Conservation (phyloP, 2,888 invertebrate genomes). For the Drosophila phalerata region DNA sequence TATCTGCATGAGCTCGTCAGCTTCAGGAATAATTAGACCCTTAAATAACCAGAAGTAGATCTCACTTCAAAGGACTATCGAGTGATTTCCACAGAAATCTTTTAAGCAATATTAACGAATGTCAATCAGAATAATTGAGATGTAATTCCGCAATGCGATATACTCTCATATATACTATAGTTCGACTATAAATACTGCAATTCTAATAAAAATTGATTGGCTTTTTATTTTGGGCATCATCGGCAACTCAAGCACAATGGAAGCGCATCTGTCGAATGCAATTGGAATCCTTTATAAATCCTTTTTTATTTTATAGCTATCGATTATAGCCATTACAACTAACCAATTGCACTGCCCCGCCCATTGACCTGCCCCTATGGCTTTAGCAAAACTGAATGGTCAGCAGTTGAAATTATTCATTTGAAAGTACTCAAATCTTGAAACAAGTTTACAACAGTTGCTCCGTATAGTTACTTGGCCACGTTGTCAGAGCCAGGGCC, state of each 20-base stretch:
- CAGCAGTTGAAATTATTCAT: constrained; percentile 51
- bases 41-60: not conserved
- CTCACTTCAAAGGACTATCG: not conserved
- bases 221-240: not conserved
- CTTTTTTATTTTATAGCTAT: constrained; percentile 14
- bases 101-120: not conserved
- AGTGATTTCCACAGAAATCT: not conserved
- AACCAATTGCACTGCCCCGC: not conserved
- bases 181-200: constrained; percentile 7
- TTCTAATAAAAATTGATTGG: constrained; percentile 24
- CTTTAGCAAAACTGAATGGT: constrained; percentile 9
- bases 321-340: constrained; percentile 19
- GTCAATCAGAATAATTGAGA: constrained; percentile 8
- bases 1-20: not conserved
- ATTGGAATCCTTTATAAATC: constrained; percentile 1
- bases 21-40: not conserved
- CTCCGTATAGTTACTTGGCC: constrained; percentile 23
- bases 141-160: not conserved
- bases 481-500: constrained; percentile 8
- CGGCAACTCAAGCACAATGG: not conserved
- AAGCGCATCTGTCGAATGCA: constrained; percentile 1
- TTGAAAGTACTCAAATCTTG: constrained; percentile 45
- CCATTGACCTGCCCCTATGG: not conserved
- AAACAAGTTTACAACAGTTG: constrained; percentile 41
- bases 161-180: not conserved